phyloP scores from a whole-genome alignment of 2,888 invertebrate genomes.

The Tortricodes alternella region DNA sequence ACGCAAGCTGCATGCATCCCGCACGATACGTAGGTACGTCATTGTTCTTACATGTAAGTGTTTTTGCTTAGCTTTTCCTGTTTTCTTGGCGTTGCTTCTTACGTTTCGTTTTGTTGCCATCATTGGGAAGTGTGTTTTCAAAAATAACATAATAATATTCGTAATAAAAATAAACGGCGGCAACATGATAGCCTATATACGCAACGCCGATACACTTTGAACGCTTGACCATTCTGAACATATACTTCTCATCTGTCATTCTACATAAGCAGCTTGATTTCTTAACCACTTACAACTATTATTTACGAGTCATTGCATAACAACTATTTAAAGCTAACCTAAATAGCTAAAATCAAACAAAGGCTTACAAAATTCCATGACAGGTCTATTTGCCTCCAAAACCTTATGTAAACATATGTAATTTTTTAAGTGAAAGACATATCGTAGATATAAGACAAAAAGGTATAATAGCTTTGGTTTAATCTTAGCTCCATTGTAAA shows the following conservation, averaged over 20 bases:
- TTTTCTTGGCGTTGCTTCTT: conserved; percentile 35
- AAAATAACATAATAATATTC: neutral
- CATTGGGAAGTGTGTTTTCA: neutral
- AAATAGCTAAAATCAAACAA: neutral
- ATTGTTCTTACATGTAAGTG: conserved; percentile 55
- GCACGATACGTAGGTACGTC: conserved; percentile 62
- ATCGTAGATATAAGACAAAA: neutral
- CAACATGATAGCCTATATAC: too few species aligned
- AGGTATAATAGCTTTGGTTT: neutral
- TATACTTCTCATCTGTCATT: neutral
- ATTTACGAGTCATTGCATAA: too few species aligned
- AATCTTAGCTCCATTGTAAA: neutral
- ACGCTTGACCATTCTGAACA: neutral
- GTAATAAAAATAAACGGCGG: too few species aligned
- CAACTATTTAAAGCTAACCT: neutral
- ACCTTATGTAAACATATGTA: too few species aligned
- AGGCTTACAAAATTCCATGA: neutral
- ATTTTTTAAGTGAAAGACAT: too few species aligned
- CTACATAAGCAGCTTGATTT: neutral
- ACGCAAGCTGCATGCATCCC: conserved; percentile 70
- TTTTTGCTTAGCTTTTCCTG: conserved; percentile 41
- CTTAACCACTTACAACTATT: too few species aligned
- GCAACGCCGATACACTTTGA: too few species aligned
- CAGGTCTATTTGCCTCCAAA: too few species aligned
- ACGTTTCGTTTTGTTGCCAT: conserved; percentile 3